phyloP scores from a whole-genome alignment of 1,140 invertebrate species.

The Hydropsyche tenuis region DNA sequence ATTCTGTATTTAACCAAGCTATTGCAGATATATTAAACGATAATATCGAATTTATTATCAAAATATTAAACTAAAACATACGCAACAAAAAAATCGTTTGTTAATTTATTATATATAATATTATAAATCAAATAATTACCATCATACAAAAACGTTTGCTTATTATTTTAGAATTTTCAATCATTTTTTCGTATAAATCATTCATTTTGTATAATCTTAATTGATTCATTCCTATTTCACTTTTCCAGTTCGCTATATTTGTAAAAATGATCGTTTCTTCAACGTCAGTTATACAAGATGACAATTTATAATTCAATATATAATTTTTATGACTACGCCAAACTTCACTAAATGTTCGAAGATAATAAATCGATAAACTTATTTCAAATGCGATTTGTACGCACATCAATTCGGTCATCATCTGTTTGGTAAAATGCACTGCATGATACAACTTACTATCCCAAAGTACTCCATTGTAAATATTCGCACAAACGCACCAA shows the following conservation, averaged over 20 bases:
- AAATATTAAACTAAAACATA: not conserved
- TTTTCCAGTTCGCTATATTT: too few relatives aligned
- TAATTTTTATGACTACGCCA: not conserved
- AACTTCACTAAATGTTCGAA: not conserved
- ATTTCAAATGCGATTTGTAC: conserved; percentile 10
- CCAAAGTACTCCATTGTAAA: not conserved
- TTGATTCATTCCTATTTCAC: not conserved
- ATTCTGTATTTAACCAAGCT: too few relatives aligned
- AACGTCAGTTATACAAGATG: not conserved
- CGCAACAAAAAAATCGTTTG: too few relatives aligned
- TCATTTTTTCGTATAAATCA: not conserved
- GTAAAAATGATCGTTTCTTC: not conserved
- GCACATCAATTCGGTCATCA: conserved; percentile 3
- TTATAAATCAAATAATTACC: conserved; percentile 14
- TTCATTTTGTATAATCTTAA: not conserved
- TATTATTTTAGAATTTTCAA: conserved; percentile 17
- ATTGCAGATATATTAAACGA: not conserved
- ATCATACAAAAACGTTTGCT: not conserved
- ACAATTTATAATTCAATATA: not conserved
- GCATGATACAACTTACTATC: not conserved
- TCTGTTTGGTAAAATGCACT: not conserved
- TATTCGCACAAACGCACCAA: not conserved
- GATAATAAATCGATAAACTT: not conserved
- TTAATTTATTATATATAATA: not conserved
- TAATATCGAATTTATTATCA: not conserved